Evolutionary conservation across 2,888 invertebrate species (phyloP), one percentile per base, ranked within the genome.

Genomic region (Coenonympha arcania): DNA sequence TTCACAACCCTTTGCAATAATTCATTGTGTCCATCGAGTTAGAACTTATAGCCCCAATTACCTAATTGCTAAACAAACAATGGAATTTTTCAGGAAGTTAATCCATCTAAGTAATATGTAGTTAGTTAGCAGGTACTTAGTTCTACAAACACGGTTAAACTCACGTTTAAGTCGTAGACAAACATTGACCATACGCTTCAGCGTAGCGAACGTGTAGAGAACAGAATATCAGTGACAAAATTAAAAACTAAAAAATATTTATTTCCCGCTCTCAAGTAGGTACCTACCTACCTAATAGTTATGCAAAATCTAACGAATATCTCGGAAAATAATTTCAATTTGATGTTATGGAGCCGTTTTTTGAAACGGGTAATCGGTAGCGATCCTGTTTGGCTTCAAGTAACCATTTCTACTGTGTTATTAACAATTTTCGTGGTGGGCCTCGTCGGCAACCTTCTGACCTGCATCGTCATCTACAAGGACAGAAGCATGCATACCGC

Each of bases 401-500:
- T 65, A 6, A 13, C 60, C 4, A 63, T 63, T 26, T 51, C 64
- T 0, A 41, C 57, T 0, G 45, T 61, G 0, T 60, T 73, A 55
- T 13, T 62, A 2, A 6, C 61, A 2, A 64, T 76, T 19, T 76
- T 78, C 56, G 50, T 72, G 2, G 55, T 66, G 20, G 70, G 76
- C 19, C 50, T 78, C 1, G 55, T 75, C 2, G 82, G 79, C 0
- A 82, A 85, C 52, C 49, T 84, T 39, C 60, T 87, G 58, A 76
- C 85, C 51, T 79, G 82, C 65, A 55, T 84, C 64, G 67, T 88
- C 59, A 67, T 83, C 47, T 79, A 76, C 59, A 69, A 62, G 33
- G 79, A 83, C 52, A 76, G 62, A 43, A 71, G 68, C 16, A 79
- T 82, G 81, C 81, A 79, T 48, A 80, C 83, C 0, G 76, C 74